Percentiles rank a stretch among this genome's conserved stretches.
Conservation (phyloP, 2,113 vertebrate species). For the Megaleporinus macrocephalus region DNA sequence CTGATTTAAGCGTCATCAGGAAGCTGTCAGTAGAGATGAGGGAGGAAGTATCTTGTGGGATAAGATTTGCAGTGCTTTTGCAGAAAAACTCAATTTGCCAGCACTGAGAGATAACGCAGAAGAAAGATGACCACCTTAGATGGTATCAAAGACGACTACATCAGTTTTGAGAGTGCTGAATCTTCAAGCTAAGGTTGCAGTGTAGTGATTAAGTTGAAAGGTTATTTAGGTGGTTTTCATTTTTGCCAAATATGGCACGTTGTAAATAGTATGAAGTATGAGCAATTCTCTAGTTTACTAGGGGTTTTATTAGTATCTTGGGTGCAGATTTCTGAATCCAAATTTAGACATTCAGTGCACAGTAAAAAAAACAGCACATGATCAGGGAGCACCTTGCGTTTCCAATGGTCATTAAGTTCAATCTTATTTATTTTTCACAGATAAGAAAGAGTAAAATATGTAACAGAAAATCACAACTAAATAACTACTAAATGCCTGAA, state of each 20-base stretch:
- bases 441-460: no score
- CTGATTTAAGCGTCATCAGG: slow-evolving; percentile 51
- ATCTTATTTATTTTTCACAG: no score
- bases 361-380: neutral
- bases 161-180: slow-evolving; percentile 6
- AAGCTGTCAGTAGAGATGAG: slow-evolving; percentile 42
- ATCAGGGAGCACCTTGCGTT: no score
- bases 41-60: slow-evolving; percentile 21
- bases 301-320: slow-evolving; percentile 15
- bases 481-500: no score
- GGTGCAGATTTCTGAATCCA: neutral
- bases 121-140: slow-evolving; percentile 44
- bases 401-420: no score
- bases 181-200: neutral
- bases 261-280: slow-evolving; percentile 26
- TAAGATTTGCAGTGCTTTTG: slow-evolving; percentile 32
- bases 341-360: neutral
- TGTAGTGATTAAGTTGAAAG: slow-evolving; percentile 4
- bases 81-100: slow-evolving; percentile 35
- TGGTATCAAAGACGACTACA: slow-evolving; percentile 29
- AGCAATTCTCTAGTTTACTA: slow-evolving; percentile 3
- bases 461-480: no score
- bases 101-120: neutral
- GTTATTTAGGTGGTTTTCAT: neutral
- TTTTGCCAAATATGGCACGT: slow-evolving; percentile 27